Base-by-base conservation (phyloP, 2,113 vertebrate genomes). In the Emberiza fucata region DNA sequence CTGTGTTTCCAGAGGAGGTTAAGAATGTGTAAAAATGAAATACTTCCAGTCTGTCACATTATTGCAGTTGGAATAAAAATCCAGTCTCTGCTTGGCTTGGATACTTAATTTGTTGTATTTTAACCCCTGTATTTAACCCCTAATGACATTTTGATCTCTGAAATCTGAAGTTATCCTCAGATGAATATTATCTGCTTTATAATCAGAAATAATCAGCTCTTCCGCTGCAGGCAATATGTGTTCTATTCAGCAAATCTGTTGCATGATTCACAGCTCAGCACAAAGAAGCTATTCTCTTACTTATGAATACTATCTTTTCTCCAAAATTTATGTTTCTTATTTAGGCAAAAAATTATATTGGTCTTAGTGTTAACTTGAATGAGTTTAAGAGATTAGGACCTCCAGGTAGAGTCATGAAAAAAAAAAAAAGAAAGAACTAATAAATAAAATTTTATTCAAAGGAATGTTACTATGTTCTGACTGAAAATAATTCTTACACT, bases 131-230 rank as follows among this genome's bases (percentile, higher is more conserved):
- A 42, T 87, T 92, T 94, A 91, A 88, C 39, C 27, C 4, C 6
- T 80, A 70, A 85, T 77, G 77, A 65, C 73, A 77, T 91, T 79
- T 88, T 96, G 40, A 91, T 91, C 82, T 81, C 42, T 81, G 51
- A 60, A 95, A 86, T 70, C 61, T 64, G 28, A 79, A 76, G 35
- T 82, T 88, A 90, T 93, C 47, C 68, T 88, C 37, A 73, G 23
- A 14, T 61, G 21, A 89, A 83, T 86, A 73, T 84, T 91, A 90
- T 97, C 76, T 81, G 57, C 37, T 88, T 78, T 92, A 81, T 51
- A 88, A 91, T 42, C 9, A 0, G 65, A 88, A 82, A 91, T 84
- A 94, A 87, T 94, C 88, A 66, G 37, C 48, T 91, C 45, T 93
- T 90, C 45, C 47, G 24, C 75, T 79, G 45, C 31, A 86, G 71